These are phyloP conservation scores for Candidula unifasciata DNA, from an alignment of 2,888 invertebrate genomes.

Conservation along the genomic window DNA sequence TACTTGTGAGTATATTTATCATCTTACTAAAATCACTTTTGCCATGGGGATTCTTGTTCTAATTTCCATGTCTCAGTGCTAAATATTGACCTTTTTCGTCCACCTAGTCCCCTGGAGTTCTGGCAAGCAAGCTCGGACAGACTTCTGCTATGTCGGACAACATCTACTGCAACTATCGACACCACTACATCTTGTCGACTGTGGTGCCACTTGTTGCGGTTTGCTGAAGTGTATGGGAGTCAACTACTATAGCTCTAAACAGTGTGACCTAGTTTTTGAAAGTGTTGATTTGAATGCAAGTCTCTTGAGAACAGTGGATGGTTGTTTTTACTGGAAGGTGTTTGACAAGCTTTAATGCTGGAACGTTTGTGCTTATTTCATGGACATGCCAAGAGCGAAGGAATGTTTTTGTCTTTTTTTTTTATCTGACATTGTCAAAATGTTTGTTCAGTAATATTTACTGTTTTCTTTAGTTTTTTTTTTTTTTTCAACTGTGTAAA, in stretches of 20 bases:
- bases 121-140: not conserved
- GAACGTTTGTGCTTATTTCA: not conserved
- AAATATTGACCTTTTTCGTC: not conserved
- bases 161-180: not conserved
- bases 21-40: no score
- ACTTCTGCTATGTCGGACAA: not conserved
- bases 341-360: not conserved
- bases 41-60: no score
- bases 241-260: not conserved
- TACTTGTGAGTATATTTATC: no score
- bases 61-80: no score
- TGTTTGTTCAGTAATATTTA: no score
- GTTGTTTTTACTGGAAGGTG: slow-evolving; percentile 14
- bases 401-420: no score
- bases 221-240: not conserved
- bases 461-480: no score
- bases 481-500: no score
- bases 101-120: not conserved
- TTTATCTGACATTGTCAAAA: no score
- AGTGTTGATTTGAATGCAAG: not conserved
- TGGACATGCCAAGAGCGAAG: no score
- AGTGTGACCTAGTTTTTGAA: slow-evolving; percentile 28
- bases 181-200: not conserved
- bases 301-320: not conserved
- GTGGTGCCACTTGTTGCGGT: not conserved